Percentiles rank a stretch among this genome's conserved stretches.
Evolutionary conservation across 2,113 vertebrate species (phyloP).

Genomic region (Epinephelus lanceolatus): DNA sequence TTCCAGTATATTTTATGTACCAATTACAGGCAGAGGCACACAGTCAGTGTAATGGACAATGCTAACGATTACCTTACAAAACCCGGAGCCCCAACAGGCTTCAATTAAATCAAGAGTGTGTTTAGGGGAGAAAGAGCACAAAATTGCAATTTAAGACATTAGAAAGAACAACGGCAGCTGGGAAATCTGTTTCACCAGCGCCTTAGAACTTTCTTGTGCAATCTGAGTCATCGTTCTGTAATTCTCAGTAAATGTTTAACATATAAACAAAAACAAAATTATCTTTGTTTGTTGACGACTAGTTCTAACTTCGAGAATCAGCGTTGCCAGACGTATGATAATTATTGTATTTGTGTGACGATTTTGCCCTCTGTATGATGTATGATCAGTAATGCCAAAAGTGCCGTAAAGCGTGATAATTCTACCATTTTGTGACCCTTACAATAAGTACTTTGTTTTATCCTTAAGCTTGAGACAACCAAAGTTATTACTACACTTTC

Average conservation of each 20-base stretch:
- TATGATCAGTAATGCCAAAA: too few relatives aligned
- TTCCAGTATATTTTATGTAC: constrained; percentile 44
- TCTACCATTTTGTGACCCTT: too few relatives aligned
- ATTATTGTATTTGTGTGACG: too few relatives aligned
- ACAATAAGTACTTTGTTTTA: too few relatives aligned
- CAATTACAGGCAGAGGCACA: constrained; percentile 47
- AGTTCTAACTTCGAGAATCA: not conserved
- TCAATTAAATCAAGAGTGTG: constrained; percentile 51
- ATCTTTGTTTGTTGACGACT: too few relatives aligned
- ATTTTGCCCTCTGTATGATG: too few relatives aligned
- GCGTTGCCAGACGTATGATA: too few relatives aligned
- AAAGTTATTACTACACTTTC: too few relatives aligned
- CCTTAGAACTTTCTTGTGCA: not conserved
- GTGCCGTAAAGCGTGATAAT: too few relatives aligned
- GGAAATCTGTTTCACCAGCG: not conserved
- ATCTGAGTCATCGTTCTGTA: not conserved
- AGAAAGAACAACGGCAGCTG: constrained; percentile 28
- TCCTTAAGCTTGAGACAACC: too few relatives aligned
- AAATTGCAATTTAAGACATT: constrained; percentile 40
- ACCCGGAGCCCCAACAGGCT: constrained; percentile 1
- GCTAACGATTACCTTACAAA: constrained; percentile 47
- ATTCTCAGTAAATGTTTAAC: not conserved
- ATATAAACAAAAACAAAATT: not conserved
- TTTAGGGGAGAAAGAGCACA: constrained; percentile 27
- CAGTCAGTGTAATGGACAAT: constrained; percentile 35